A percentile compares a stretch with the other conserved stretches of the same genome.
These are phyloP conservation scores for Eubucco bourcierii DNA, from an alignment of 2,113 vertebrate species.

Conservation along the genomic window DNA sequence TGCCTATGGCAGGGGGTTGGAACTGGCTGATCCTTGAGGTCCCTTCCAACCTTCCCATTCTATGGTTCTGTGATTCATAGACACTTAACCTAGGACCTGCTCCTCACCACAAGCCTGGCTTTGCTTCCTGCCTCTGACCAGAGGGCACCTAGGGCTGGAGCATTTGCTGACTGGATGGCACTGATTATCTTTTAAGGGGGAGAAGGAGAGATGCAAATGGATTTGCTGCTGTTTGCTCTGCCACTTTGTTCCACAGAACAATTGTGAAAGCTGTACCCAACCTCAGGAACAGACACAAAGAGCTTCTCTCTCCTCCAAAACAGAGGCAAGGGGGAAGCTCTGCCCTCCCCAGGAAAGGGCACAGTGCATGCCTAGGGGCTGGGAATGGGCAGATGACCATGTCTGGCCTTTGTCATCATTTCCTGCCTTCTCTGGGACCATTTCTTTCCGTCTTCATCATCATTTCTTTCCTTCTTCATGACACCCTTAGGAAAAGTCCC, in stretches of 20 bases:
- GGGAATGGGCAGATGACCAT: accelerated
- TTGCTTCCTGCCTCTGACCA: too few species aligned
- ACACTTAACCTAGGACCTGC: accelerated
- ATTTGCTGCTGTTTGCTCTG: background rate
- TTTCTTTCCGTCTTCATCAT: background rate
- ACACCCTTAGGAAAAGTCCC: too few species aligned
- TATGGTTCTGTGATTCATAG: too few species aligned
- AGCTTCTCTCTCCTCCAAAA: background rate
- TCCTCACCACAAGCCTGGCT: background rate
- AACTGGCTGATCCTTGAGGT: too few species aligned
- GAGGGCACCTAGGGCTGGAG: background rate
- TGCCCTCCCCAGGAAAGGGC: background rate
- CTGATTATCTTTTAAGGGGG: background rate
- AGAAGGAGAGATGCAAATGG: background rate
- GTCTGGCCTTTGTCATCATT: accelerated
- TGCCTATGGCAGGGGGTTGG: too few species aligned
- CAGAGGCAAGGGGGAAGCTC: background rate
- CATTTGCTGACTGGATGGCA: background rate
- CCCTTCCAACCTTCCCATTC: too few species aligned
- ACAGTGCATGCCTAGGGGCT: accelerated
- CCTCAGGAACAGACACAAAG: background rate
- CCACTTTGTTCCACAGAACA: background rate
- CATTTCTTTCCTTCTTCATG: background rate
- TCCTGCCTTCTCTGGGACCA: accelerated
- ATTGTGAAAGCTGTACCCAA: background rate